Evolutionary conservation across 2,797 vertebrate species (phyloP).

Genomic region (Hyperoplus immaculatus): DNA sequence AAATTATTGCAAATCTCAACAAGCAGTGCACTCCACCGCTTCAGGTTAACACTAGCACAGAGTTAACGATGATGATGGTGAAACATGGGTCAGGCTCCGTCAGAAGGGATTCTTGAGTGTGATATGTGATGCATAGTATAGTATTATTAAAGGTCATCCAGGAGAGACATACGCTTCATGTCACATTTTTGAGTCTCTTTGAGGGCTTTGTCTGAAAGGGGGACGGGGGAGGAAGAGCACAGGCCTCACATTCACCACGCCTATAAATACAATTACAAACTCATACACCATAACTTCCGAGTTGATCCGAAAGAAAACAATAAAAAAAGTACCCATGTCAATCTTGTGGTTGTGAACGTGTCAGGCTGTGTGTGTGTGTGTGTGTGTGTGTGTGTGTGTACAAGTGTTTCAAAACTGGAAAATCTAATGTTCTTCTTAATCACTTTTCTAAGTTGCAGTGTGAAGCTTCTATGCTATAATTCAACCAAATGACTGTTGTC

Average conservation of each 20-base stretch:
- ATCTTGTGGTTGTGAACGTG: conserved; percentile 53
- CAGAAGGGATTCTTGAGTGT: conserved; percentile 41
- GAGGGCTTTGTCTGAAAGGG: conserved; percentile 49
- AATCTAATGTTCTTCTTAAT: not conserved
- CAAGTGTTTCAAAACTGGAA: not conserved
- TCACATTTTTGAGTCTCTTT: conserved; percentile 45
- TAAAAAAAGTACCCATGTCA: conserved; percentile 34
- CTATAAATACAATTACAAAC: conserved; percentile 79
- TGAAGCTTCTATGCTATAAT: not conserved
- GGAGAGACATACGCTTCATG: conserved; percentile 25
- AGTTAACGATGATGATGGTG: too few relatives aligned
- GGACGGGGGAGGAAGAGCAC: conserved; percentile 36
- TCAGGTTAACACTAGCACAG: conserved; percentile 60
- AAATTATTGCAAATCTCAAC: conserved; percentile 81
- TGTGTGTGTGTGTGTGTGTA: conserved; percentile 32
- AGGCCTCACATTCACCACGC: conserved; percentile 73
- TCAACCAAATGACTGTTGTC: not conserved
- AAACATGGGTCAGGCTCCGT: conserved; percentile 48
- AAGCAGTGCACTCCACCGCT: conserved; percentile 65
- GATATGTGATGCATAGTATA: conserved; percentile 80
- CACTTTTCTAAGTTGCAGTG: not conserved
- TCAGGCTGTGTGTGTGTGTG: conserved; percentile 45
- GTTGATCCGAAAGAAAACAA: conserved; percentile 51
- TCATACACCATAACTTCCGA: conserved; percentile 75
- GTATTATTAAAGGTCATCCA: conserved; percentile 75